Base-by-base conservation (phyloP, 2,888 invertebrate genomes). In the Apomyelois bistriatella region DNA sequence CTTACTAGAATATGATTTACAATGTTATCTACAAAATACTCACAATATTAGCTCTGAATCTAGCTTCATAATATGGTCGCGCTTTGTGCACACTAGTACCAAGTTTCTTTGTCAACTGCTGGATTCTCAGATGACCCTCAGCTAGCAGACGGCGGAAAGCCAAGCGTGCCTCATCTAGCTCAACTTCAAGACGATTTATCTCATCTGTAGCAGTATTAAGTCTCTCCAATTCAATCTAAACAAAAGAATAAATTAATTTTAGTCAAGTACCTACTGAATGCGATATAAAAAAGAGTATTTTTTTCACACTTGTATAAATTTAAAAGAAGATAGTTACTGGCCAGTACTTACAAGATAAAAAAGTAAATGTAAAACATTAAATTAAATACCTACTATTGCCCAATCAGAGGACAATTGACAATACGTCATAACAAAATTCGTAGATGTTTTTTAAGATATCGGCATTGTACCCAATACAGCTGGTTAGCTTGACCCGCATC, bases 201-300 rank as follows among this genome's bases (percentile, higher is more conserved):
- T 97, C 96, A 91, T 98, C 97, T 52, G 98, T 97, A 22, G 97
- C 95, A 68, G 95, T 95, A 81, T 98, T 98, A 57, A 98, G 91
- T 72, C 95, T 94, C 78, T 98, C 98, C 76, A 98, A 89, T 86
- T 98, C 97, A 72, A 96, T 93, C 94, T 95, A 79, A 43, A 77
- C 48, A 51, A 22, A 40, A 22, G 35, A 38, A 22, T 22, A 22
- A 22, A 22, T 22, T 3, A 2, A 22, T 22, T 22, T 3, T 22
- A 22, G 2, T 22, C 2, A 22, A n/a, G n/a, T n/a, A n/a, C n/a
- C n/a, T n/a, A n/a, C n/a, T n/a, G n/a, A n/a, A n/a, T n/a, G n/a
- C n/a, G n/a, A n/a, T n/a, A n/a, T n/a, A n/a, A n/a, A n/a, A n/a
- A n/a, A n/a, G n/a, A n/a, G n/a, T n/a, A n/a, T n/a, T n/a, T n/a